Evolutionary conservation across 2,113 vertebrate genomes (phyloP), one percentile per base, ranked within the genome.

Genomic region (Callaeas wilsoni): DNA sequence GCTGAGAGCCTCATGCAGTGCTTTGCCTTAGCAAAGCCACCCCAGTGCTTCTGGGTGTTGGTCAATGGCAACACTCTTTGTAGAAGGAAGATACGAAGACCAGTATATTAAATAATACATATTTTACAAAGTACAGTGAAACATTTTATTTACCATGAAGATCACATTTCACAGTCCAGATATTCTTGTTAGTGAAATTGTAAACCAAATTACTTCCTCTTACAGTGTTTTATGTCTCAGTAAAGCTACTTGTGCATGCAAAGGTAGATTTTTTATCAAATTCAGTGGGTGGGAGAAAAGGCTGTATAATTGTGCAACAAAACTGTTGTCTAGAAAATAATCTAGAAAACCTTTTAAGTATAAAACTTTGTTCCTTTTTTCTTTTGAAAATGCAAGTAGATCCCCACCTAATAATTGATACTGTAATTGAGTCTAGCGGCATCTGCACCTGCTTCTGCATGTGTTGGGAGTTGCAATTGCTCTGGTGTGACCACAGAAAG

Each of bases 171-270:
- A 74, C 52, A 92, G 68, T 67, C 76, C 73, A 89, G 56, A 55
- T 92, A 89, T 14, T 86, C 84, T 84, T 2, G 1, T 60, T 56
- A 47, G 69, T 92, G 77, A 81, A 87, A 91, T 21, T 56, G 56
- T 84, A 87, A 94, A 81, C 47, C 73, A 93, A 93, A 93, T 93
- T 84, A 91, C 80, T 95, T 95, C 90, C 92, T 93, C 64, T 52
- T 70, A n/a, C 0, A 33, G 30, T 75, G 60, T 75, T 87, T 90
- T 88, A 65, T 67, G 62, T 83, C 52, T 91, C 65, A 44, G 69
- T 67, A 35, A 71, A 87, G 9, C 49, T 78, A 10, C 26, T 82
- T 49, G 22, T 16, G 26, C 79, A 82, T 68, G 62, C 69, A 91
- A 82, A 91, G 56, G 62, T 32, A 84, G 46, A 32, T 65, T 89